These are phyloP conservation scores for Gracilinanus agilis DNA, from an alignment of 2,113 vertebrate genomes.

Conservation along the genomic window DNA sequence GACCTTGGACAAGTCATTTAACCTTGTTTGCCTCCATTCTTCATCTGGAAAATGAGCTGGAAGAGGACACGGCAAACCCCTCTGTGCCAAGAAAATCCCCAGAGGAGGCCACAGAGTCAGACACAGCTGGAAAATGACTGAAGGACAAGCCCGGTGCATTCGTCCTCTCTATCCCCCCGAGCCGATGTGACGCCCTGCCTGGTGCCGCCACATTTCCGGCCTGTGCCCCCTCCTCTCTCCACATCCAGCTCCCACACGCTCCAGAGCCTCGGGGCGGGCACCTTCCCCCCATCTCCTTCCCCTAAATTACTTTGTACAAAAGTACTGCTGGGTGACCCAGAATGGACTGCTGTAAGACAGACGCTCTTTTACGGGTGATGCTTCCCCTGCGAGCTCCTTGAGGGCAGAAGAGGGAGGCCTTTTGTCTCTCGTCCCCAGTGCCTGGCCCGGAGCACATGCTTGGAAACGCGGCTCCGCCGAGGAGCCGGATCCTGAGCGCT, in stretches of 20 bases:
- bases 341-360: not conserved
- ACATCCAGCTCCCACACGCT: not conserved
- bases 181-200: not conserved
- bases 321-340: not conserved
- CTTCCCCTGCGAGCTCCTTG: not conserved
- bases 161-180: too few species aligned
- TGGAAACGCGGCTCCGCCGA: not conserved
- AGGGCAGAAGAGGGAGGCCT: not conserved
- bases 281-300: too few species aligned
- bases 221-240: not conserved
- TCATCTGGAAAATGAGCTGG: too few species aligned
- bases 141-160: too few species aligned
- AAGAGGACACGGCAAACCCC: too few species aligned
- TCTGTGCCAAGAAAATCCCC: too few species aligned
- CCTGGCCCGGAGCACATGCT: not conserved
- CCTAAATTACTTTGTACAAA: not conserved
- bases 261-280: too few species aligned
- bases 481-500: not conserved
- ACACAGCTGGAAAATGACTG: too few species aligned
- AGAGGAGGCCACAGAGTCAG: too few species aligned
- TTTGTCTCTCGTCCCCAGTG: not conserved
- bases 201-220: not conserved
- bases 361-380: not conserved
- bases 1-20: too few species aligned
- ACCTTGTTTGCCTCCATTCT: too few species aligned